A percentile compares a stretch with the other conserved stretches of the same genome.
These are phyloP conservation scores for Forbesichthys agassizii DNA, from an alignment of 2,113 vertebrate genomes.

Conservation along the genomic window DNA sequence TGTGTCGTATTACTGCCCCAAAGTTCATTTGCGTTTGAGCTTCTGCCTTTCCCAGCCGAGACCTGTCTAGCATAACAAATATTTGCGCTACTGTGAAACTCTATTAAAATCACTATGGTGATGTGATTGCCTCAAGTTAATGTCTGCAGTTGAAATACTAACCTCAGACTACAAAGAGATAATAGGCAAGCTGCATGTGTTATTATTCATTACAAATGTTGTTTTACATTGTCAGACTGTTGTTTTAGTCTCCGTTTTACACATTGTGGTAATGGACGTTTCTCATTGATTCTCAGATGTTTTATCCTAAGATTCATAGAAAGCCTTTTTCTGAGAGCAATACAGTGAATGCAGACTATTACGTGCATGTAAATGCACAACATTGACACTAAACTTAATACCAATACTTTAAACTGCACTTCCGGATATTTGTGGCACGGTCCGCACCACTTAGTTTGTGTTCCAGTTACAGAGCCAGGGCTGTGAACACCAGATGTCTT, in stretches of 20 bases:
- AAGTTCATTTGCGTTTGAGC: constrained; percentile 55
- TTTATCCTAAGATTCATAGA: constrained; percentile 38
- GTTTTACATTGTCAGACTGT: neutral
- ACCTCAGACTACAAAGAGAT: constrained; percentile 60
- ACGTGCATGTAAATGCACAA: too few species aligned
- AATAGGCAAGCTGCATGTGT: constrained; percentile 70
- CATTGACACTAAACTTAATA: too few species aligned
- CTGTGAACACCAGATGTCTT: too few species aligned
- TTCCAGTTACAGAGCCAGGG: too few species aligned
- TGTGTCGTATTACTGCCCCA: constrained; percentile 42
- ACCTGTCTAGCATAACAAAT: constrained; percentile 71
- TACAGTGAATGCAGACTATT: too few species aligned
- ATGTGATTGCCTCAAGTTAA: constrained; percentile 70
- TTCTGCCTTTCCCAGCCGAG: constrained; percentile 37
- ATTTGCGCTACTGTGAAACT: constrained; percentile 60
- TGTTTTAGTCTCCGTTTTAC: constrained; percentile 46
- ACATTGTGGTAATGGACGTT: constrained; percentile 35
- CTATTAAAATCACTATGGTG: constrained; percentile 72
- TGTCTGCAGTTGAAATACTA: constrained; percentile 73
- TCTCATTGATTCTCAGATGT: constrained; percentile 45
- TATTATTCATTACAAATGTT: constrained; percentile 67
- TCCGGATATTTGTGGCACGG: too few species aligned
- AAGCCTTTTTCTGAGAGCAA: constrained; percentile 17
- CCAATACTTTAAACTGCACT: too few species aligned
- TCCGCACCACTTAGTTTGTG: too few species aligned